Conservation (phyloP, 1,140 invertebrate genomes). For the Lordiphosa collinella region DNA sequence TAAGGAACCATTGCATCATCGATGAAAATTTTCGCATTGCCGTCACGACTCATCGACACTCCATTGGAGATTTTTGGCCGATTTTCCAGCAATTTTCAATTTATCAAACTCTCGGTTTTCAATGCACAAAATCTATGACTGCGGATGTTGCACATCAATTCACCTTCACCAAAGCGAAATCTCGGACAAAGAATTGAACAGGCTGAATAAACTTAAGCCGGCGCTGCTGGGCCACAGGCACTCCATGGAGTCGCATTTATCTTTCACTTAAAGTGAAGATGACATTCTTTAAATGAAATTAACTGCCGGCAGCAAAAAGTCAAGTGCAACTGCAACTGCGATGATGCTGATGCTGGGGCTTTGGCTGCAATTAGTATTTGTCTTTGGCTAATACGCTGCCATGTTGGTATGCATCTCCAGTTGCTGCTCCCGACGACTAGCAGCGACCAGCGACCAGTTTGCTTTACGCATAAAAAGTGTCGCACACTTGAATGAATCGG, state of each 20-base stretch:
- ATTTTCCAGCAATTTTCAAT: too few relatives aligned
- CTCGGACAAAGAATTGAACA: too few relatives aligned
- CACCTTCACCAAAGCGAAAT: too few relatives aligned
- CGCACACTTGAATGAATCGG: slow-evolving; percentile 61
- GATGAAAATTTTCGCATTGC: too few relatives aligned
- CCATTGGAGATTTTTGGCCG: too few relatives aligned
- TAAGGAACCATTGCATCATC: too few relatives aligned
- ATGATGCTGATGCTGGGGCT: slow-evolving; percentile 47
- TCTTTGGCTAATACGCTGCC: slow-evolving; percentile 77
- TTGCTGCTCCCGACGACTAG: slow-evolving; percentile 23
- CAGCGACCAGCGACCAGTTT: slow-evolving; percentile 19
- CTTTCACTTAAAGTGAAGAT: slow-evolving; percentile 80
- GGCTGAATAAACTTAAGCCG: too few relatives aligned
- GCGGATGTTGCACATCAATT: too few relatives aligned
- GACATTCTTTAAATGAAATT: slow-evolving; percentile 80
- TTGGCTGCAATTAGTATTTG: slow-evolving; percentile 77
- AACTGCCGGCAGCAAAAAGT: slow-evolving; percentile 72
- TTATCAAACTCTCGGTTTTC: too few relatives aligned
- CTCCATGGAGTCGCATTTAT: slow-evolving; percentile 47
- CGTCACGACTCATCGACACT: too few relatives aligned
- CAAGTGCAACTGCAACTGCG: slow-evolving; percentile 29
- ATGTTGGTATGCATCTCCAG: slow-evolving; percentile 72
- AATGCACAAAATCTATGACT: too few relatives aligned
- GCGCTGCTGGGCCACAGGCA: too few relatives aligned
- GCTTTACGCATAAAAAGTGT: slow-evolving; percentile 29